Evolutionary conservation across 2,888 invertebrate genomes (phyloP).

Genomic region (Pseudococcus viburni): DNA sequence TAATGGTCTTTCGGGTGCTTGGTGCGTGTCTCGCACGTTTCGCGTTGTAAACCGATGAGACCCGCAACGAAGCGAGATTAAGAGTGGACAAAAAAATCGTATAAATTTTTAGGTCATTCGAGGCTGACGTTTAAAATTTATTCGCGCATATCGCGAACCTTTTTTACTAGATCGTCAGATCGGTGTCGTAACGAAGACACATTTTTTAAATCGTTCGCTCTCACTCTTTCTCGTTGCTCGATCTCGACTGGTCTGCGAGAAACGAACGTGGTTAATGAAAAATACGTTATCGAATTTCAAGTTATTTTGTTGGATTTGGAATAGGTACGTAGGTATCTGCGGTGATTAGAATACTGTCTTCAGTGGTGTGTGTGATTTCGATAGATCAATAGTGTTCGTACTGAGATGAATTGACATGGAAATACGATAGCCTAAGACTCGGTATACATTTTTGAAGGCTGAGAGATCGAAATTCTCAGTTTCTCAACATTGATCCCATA

Average conservation of each 20-base stretch:
- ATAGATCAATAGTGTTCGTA: no score
- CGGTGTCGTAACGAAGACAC: not conserved
- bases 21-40: not conserved
- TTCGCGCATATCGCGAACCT: constrained; percentile 3
- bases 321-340: no score
- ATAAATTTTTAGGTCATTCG: constrained; percentile 35
- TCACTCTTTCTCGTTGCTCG: not conserved
- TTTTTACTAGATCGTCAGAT: not conserved
- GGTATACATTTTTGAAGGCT: no score
- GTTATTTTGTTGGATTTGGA: no score
- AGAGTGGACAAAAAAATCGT: constrained; percentile 22
- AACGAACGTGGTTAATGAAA: not conserved
- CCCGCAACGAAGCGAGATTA: not conserved
- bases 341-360: no score
- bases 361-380: no score
- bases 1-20: not conserved
- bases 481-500: no score
- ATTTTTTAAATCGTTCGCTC: not conserved
- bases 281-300: not conserved
- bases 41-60: not conserved
- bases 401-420: no score
- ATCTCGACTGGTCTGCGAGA: not conserved
- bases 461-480: no score
- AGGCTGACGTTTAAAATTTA: constrained; percentile 12
- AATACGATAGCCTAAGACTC: no score